Conservation (phyloP, 1,140 invertebrate genomes). For the Solen grandis region DNA sequence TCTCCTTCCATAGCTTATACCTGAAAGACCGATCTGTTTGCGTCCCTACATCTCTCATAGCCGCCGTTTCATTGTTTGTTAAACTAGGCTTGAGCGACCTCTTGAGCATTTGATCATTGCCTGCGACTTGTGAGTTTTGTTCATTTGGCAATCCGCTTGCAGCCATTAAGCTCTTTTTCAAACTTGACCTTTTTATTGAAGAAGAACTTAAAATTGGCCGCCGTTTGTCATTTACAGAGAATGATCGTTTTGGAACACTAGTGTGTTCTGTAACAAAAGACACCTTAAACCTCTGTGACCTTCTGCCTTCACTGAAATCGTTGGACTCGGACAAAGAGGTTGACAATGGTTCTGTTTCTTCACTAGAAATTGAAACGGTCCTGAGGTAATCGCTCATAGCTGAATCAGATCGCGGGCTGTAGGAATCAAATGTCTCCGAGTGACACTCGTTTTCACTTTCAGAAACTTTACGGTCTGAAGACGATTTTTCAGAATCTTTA, state of each 20-base stretch:
- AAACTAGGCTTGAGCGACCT: neutral
- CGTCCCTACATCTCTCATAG: neutral
- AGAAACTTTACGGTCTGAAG: neutral
- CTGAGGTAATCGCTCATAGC: neutral
- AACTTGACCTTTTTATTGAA: too few relatives aligned
- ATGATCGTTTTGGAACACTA: neutral
- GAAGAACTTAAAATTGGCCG: too few relatives aligned
- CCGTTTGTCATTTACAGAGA: neutral
- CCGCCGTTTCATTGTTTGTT: neutral
- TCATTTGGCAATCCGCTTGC: too few relatives aligned
- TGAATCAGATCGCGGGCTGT: neutral
- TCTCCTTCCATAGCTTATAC: neutral
- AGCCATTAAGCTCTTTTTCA: too few relatives aligned
- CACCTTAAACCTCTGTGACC: neutral
- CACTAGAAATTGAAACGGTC: neutral
- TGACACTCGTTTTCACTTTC: neutral
- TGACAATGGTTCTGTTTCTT: neutral
- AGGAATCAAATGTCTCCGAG: neutral
- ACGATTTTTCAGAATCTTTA: too few relatives aligned
- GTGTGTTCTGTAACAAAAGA: neutral
- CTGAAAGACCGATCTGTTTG: neutral
- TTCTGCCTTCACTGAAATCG: too few relatives aligned
- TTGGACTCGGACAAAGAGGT: neutral
- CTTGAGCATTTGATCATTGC: too few relatives aligned
- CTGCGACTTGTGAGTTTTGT: too few relatives aligned